Evolutionary conservation across 2,113 vertebrate species (phyloP), one percentile per base, ranked within the genome.

Genomic region (Epinephelus fuscoguttatus): DNA sequence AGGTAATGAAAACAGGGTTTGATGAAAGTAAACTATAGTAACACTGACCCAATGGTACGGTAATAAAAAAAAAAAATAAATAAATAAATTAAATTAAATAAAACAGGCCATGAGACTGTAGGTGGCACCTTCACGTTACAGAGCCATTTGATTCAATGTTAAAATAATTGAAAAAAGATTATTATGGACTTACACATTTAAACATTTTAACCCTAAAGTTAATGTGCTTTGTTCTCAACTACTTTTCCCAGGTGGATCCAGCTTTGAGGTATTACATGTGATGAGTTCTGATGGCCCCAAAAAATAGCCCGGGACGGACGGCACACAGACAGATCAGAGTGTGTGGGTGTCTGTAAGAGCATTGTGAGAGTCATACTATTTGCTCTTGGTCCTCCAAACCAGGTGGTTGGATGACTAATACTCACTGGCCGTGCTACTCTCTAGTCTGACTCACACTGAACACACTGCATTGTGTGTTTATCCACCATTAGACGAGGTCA

Each of bases 371-470:
- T 50, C 37, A 12, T 55, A 74, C 42, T 81, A 71, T 86, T 89
- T 85, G 42, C 80, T 76, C 71, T 45, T n/a, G 61, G 55, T 76
- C 83, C 37, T 81, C 62, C 30, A 47, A 81, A 84, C 40, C 81
- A 66, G 78, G 81, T 70, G 74, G 78, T 68, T 60, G 49, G 67
- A 81, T 89, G 85, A 89, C 62, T 90, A 59, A 89, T 53, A 61
- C 71, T 71, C 67, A 76, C 19, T 37, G 60, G 68, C 72, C 40
- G 3, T 37, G 84, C 67, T 88, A 73, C 88, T 87, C 80, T 90
- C 12, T 42, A 71, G 19, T 70, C 57, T 86, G 86, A 86, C 80
- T 91, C 80, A 83, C 25, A 40, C 63, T 27, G 21, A 45, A 67
- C 78, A 42, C 45, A 25, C 25, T 40, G 53, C 69, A 78, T 27